Evolutionary conservation across 2,113 vertebrate species (phyloP).

Genomic region (Elachura formosa): DNA sequence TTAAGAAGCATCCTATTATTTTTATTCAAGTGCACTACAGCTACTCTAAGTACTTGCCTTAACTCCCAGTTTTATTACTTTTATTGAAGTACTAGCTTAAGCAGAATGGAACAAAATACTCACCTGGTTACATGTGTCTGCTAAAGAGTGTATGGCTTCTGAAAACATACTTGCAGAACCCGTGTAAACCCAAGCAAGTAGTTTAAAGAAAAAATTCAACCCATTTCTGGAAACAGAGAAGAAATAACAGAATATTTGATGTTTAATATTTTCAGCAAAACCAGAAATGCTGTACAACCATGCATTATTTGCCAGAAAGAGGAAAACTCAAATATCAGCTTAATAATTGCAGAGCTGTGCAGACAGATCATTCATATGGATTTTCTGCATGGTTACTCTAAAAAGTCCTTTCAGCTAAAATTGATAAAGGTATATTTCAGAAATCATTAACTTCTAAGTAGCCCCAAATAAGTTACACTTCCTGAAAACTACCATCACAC

Average conservation of each 20-base stretch:
- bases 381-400: not conserved
- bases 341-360: not conserved
- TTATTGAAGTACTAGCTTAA: not conserved
- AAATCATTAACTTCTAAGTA: not conserved
- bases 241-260: not conserved
- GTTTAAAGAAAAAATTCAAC: conserved; percentile 97
- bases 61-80: not conserved
- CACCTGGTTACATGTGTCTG: conserved; percentile 96
- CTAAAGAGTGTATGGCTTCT: conserved; percentile 96
- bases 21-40: not conserved
- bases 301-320: not conserved
- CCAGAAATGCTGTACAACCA: not conserved
- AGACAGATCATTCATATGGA: not conserved
- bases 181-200: conserved; percentile 97
- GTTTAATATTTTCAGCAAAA: not conserved
- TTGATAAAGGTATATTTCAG: not conserved
- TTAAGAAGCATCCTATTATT: not conserved
- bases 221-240: conserved; percentile 83
- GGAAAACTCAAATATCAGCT: not conserved
- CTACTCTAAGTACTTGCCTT: not conserved
- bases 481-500: not conserved
- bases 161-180: conserved; percentile 99
- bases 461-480: not conserved
- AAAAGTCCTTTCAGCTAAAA: not conserved
- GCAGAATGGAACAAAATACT: not conserved